A percentile compares a stretch with the other conserved stretches of the same genome.
Evolutionary conservation across 2,797 vertebrate genomes (phyloP).

Genomic region (Acanthopagrus latus): DNA sequence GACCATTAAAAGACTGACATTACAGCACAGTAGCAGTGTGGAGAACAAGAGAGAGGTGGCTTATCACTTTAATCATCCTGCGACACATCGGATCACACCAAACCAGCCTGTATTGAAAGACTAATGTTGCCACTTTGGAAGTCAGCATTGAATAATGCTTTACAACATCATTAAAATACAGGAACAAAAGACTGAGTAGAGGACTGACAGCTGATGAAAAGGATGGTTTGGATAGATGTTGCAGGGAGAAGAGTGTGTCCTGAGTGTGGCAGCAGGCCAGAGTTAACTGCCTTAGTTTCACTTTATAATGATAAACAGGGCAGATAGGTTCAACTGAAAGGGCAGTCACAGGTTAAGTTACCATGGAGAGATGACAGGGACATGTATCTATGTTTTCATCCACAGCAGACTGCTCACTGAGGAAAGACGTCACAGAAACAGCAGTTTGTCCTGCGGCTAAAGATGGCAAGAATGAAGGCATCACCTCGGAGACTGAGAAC

Average conservation of each 20-base stretch:
- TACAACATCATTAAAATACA: neutral
- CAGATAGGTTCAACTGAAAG: no score
- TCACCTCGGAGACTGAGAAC: conserved; percentile 77
- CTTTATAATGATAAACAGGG: conserved; percentile 8
- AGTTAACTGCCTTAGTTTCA: neutral
- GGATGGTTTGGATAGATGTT: neutral
- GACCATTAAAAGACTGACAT: neutral
- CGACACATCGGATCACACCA: neutral
- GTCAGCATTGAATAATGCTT: neutral
- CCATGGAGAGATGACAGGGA: neutral
- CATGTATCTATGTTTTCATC: conserved; percentile 15
- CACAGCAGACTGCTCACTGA: conserved; percentile 61
- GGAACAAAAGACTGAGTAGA: neutral
- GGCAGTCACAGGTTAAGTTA: no score
- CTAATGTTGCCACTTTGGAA: neutral
- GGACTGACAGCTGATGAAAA: neutral
- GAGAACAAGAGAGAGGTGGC: neutral
- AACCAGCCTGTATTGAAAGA: neutral
- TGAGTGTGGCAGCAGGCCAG: neutral
- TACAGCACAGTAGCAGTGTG: neutral
- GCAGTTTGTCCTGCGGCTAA: conserved; percentile 20
- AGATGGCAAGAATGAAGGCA: conserved; percentile 80
- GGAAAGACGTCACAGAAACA: conserved; percentile 52
- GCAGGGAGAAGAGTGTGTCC: neutral
- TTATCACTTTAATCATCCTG: neutral